These are phyloP conservation scores for Agrochola circellaris DNA, from an alignment of 2,888 invertebrate species.

Conservation along the genomic window DNA sequence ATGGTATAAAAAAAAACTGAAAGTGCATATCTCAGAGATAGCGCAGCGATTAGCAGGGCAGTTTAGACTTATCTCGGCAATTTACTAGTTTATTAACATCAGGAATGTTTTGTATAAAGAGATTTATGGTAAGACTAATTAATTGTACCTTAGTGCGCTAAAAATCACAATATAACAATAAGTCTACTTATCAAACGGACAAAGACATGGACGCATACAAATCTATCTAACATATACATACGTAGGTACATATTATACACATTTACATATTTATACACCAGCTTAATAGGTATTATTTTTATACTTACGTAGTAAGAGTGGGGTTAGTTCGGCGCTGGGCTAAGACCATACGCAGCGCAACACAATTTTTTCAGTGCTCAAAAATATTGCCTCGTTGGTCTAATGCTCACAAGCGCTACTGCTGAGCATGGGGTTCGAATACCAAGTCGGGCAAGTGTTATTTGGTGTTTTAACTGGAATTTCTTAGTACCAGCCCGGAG, in stretches of 20 bases:
- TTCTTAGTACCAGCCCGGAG: background rate
- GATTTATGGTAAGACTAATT: background rate
- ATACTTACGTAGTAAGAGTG: background rate
- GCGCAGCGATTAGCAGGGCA: no score
- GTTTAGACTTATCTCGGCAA: no score
- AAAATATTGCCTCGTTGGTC: background rate
- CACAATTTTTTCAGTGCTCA: background rate
- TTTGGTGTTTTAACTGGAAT: background rate
- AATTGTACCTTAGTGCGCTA: background rate
- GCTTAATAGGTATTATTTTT: background rate
- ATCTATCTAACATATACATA: constrained; percentile 8
- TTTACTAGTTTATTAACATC: background rate
- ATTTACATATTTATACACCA: background rate
- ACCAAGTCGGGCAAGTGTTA: background rate
- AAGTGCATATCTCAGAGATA: no score
- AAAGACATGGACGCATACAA: constrained; percentile 30
- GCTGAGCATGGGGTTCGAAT: background rate
- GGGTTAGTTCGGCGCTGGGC: background rate
- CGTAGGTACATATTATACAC: background rate
- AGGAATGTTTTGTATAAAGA: background rate
- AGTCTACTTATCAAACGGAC: constrained; percentile 33
- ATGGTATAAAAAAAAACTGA: no score
- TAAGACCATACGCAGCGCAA: background rate
- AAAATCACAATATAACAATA: background rate
- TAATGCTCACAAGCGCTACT: background rate